Conservation (phyloP, 2,113 vertebrate genomes). For the Cyphomyrus discorhynchus region DNA sequence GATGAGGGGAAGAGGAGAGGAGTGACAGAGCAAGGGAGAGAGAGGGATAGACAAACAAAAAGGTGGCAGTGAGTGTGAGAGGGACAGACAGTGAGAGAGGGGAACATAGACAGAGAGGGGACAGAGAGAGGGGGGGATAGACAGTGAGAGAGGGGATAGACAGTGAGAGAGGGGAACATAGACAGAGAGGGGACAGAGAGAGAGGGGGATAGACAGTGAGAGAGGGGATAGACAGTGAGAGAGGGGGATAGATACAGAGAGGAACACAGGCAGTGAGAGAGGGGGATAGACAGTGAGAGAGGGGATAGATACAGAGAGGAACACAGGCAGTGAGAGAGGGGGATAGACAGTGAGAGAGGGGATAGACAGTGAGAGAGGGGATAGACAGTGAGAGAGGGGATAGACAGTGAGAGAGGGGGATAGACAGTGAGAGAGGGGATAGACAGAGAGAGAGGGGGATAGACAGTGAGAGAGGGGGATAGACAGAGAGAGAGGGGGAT, state of each 20-base stretch:
- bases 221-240: constrained; percentile 11
- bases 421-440: no score
- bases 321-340: background rate
- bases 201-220: background rate
- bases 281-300: background rate
- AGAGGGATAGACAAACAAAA: constrained; percentile 10
- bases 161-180: background rate
- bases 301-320: background rate
- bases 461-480: no score
- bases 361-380: no score
- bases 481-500: background rate
- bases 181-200: background rate
- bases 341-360: no score
- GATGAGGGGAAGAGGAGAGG: background rate
- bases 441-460: no score
- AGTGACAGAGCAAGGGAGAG: background rate
- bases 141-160: constrained; percentile 4
- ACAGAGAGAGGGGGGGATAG: background rate
- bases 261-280: background rate
- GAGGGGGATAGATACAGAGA: background rate
- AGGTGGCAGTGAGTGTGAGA: background rate
- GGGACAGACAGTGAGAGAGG: background rate
- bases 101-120: background rate
- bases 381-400: no score
- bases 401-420: no score